These are phyloP conservation scores for Symphodus melops DNA, from an alignment of 2,113 vertebrate genomes.

Conservation along the genomic window DNA sequence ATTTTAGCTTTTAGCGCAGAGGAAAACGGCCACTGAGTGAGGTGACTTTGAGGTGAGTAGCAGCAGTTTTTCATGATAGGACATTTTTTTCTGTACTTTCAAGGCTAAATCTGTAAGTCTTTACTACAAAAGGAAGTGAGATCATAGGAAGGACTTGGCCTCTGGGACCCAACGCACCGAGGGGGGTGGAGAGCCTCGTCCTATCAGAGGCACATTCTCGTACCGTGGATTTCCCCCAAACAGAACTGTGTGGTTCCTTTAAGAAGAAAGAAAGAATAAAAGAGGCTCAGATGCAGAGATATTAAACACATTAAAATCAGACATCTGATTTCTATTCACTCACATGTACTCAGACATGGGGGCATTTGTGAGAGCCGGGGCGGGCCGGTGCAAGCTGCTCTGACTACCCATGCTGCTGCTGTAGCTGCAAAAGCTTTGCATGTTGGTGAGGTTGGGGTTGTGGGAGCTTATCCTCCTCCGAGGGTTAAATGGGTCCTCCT, in stretches of 20 bases:
- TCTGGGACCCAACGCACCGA: constrained; percentile 87
- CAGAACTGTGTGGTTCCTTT: constrained; percentile 92
- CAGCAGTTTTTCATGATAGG: constrained; percentile 10
- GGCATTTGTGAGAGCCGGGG: constrained; percentile 86
- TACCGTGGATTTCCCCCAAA: constrained; percentile 95
- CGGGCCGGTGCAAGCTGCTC: constrained; percentile 90
- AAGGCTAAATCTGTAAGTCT: constrained; percentile 15
- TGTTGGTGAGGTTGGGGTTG: constrained; percentile 83
- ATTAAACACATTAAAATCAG: fast-evolving
- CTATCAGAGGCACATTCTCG: constrained; percentile 96
- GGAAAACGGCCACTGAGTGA: neutral
- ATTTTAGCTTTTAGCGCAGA: neutral
- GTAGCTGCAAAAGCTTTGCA: constrained; percentile 97
- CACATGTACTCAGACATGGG: constrained; percentile 95
- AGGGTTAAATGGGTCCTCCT: constrained; percentile 94
- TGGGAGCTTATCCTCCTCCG: constrained; percentile 86
- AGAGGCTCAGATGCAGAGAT: neutral
- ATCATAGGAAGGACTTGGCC: constrained; percentile 68
- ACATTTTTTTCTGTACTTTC: constrained; percentile 20
- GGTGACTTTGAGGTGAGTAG: neutral
- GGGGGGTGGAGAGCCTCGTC: constrained; percentile 95
- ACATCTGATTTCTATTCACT: constrained; percentile 26
- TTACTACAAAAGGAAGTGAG: constrained; percentile 31
- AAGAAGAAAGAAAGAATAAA: neutral
- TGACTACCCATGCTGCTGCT: constrained; percentile 97